phyloP scores from a whole-genome alignment of 2,888 invertebrate species.

The Eupithecia centaureata region DNA sequence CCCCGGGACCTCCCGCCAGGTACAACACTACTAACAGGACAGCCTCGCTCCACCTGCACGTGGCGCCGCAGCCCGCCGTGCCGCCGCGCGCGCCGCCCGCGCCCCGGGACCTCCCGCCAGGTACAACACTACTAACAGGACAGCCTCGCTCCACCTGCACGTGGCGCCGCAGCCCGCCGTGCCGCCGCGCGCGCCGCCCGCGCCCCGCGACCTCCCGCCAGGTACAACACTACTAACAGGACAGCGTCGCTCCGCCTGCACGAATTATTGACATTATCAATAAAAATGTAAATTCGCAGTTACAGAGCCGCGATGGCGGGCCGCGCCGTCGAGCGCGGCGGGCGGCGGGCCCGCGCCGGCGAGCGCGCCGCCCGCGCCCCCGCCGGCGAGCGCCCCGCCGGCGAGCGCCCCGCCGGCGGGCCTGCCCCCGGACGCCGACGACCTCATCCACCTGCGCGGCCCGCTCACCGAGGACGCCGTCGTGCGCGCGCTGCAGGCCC shows the following conservation, averaged over 20 bases:
- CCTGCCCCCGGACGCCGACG: slow-evolving; percentile 86
- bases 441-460: slow-evolving; percentile 95
- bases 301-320: slow-evolving; percentile 66
- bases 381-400: slow-evolving; percentile 47
- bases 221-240: too few relatives aligned
- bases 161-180: slow-evolving; percentile 80
- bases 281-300: background rate
- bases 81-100: slow-evolving; percentile 56
- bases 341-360: slow-evolving; percentile 36
- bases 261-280: too few relatives aligned
- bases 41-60: slow-evolving; percentile 94
- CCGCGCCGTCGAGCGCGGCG: slow-evolving; percentile 43
- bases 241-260: too few relatives aligned
- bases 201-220: slow-evolving; percentile 50
- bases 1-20: too few relatives aligned
- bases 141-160: too few relatives aligned
- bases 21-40: too few relatives aligned
- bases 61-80: slow-evolving; percentile 75
- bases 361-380: slow-evolving; percentile 42
- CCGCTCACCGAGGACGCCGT: slow-evolving; percentile 97
- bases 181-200: slow-evolving; percentile 57
- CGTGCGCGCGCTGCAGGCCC: slow-evolving; percentile 94
- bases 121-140: too few relatives aligned
- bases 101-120: slow-evolving; percentile 52
- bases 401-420: slow-evolving; percentile 40